A percentile compares a stretch with the other conserved stretches of the same genome.
Evolutionary conservation across 2,888 invertebrate genomes (phyloP).

Genomic region (Clistopyga incitator): DNA sequence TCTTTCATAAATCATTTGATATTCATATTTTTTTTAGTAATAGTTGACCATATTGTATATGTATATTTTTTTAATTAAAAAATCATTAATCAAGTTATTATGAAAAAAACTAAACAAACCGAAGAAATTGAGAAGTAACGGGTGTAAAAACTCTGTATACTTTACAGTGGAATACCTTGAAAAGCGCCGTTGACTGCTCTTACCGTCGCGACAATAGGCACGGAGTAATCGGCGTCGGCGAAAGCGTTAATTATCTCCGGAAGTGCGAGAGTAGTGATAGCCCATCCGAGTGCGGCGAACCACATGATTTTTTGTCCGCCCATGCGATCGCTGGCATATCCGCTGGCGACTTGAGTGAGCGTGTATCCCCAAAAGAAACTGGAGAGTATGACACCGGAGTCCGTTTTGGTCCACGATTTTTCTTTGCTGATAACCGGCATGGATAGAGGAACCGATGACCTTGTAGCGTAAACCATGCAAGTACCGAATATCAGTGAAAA

Average conservation of each 20-base stretch:
- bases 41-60: no score
- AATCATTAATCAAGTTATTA: no score
- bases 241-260: constrained; percentile 85
- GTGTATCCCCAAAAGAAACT: constrained; percentile 92
- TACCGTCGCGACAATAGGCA: constrained; percentile 86
- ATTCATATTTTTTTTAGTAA: no score
- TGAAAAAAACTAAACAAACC: background rate
- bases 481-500: constrained; percentile 87
- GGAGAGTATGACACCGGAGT: constrained; percentile 89
- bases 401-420: constrained; percentile 89
- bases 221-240: constrained; percentile 84
- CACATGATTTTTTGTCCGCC: constrained; percentile 89
- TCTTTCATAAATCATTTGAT: no score
- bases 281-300: constrained; percentile 87
- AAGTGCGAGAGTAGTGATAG: constrained; percentile 86
- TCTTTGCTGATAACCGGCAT: constrained; percentile 88
- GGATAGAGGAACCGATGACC: constrained; percentile 89
- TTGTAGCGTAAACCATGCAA: constrained; percentile 88
- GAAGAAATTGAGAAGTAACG: no score
- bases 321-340: constrained; percentile 86
- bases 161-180: constrained; percentile 84
- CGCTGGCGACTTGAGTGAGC: constrained; percentile 87
- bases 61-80: no score
- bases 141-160: background rate
- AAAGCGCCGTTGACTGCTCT: constrained; percentile 88